These are phyloP conservation scores for Paramormyrops kingsleyae DNA, from an alignment of 2,113 vertebrate genomes.

Conservation along the genomic window DNA sequence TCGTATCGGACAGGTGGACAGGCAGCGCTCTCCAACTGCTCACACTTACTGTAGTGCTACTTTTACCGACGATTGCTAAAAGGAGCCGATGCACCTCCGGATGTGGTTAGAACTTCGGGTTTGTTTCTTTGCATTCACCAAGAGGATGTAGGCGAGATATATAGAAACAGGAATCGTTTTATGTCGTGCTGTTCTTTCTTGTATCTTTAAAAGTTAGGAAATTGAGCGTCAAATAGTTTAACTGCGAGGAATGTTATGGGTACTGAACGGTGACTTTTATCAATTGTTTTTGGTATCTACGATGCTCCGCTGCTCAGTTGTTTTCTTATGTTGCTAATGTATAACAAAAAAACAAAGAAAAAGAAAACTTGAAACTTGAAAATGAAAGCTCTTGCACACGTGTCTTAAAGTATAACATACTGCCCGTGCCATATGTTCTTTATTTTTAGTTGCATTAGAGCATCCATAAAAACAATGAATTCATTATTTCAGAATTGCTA, in stretches of 20 bases:
- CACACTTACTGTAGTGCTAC: not conserved
- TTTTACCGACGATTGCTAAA: not conserved
- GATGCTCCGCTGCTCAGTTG: not conserved
- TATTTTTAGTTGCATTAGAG: not conserved
- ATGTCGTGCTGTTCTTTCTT: not conserved
- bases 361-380: not conserved
- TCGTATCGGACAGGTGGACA: not conserved
- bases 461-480: not conserved
- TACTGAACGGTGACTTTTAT: not conserved
- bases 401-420: no score
- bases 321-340: not conserved
- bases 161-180: not conserved
- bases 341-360: not conserved
- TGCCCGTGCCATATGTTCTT: not conserved
- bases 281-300: not conserved
- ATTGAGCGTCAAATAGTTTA: not conserved
- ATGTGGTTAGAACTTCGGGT: slow-evolving; percentile 10
- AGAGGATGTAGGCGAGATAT: not conserved
- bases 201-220: not conserved
- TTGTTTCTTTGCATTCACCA: not conserved
- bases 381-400: no score
- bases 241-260: not conserved
- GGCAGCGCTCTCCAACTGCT: not conserved
- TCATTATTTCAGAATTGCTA: no score
- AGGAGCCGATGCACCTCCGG: not conserved